phyloP scores from a whole-genome alignment of 2,888 invertebrate genomes.

The Caprella mutica region DNA sequence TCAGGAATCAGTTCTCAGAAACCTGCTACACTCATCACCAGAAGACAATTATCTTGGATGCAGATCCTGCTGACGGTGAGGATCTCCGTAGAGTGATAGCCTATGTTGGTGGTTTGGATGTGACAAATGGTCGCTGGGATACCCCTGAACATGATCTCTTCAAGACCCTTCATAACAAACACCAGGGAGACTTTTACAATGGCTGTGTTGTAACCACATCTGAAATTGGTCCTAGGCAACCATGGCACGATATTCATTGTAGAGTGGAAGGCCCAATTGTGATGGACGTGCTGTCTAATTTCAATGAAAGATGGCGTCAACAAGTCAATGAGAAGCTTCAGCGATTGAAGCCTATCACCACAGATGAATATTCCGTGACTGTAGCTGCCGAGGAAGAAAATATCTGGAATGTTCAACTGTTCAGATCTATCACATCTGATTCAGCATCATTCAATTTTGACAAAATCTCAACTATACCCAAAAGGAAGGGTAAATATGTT shows the following conservation, averaged over 20 bases:
- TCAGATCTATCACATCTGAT: constrained; percentile 31
- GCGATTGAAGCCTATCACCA: constrained; percentile 15
- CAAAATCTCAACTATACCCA: constrained; percentile 20
- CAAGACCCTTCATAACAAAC: constrained; percentile 23
- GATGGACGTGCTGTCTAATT: constrained; percentile 30
- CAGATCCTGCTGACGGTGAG: constrained; percentile 23
- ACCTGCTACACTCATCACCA: constrained; percentile 35
- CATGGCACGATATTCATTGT: constrained; percentile 35
- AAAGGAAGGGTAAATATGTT: constrained; percentile 32
- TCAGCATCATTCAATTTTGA: constrained; percentile 29
- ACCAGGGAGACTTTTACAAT: constrained; percentile 34
- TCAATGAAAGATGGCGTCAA: constrained; percentile 33
- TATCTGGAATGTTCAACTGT: constrained; percentile 31
- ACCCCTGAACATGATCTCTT: constrained; percentile 34
- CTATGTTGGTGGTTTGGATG: constrained; percentile 34
- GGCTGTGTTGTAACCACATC: constrained; percentile 20
- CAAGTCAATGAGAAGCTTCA: constrained; percentile 23
- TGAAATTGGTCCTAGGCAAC: constrained; percentile 32
- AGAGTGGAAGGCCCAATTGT: constrained; percentile 29
- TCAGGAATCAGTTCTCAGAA: constrained; percentile 31
- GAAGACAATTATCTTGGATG: constrained; percentile 33
- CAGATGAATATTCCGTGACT: constrained; percentile 26
- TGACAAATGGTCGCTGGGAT: constrained; percentile 35
- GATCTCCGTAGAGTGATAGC: constrained; percentile 30
- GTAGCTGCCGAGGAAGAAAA: constrained; percentile 17